A percentile compares a stretch with the other conserved stretches of the same genome.
These are phyloP conservation scores for Exocentrus adspersus DNA, from an alignment of 2,888 invertebrate genomes.

Conservation along the genomic window DNA sequence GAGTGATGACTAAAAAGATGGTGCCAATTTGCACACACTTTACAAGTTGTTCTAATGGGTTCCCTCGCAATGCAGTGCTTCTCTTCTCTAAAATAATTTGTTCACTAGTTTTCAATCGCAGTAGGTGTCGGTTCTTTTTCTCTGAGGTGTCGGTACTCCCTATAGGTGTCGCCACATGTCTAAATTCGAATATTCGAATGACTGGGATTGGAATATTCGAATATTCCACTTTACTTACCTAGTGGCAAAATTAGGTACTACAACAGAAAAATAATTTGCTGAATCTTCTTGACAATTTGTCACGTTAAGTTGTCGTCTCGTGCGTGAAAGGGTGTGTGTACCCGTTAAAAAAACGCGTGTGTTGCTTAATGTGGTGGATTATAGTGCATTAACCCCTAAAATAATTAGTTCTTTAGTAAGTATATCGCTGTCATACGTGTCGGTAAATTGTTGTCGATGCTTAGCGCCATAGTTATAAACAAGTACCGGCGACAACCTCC, in stretches of 20 bases:
- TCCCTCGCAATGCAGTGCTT: too few species aligned
- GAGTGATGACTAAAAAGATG: too few species aligned
- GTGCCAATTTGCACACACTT: too few species aligned
- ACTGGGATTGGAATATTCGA: too few species aligned
- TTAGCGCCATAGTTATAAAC: slow-evolving; percentile 46
- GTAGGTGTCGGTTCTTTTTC: too few species aligned
- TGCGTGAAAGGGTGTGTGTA: slow-evolving; percentile 57
- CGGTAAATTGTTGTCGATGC: slow-evolving; percentile 32
- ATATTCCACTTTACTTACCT: neutral
- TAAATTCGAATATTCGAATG: neutral
- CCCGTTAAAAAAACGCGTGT: slow-evolving; percentile 52
- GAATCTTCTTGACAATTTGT: slow-evolving; percentile 53
- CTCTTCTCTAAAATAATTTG: too few species aligned
- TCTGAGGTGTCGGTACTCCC: neutral
- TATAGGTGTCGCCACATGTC: neutral
- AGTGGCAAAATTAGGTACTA: slow-evolving; percentile 2
- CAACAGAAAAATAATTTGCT: slow-evolving; percentile 38
- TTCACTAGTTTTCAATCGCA: too few species aligned
- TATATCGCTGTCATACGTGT: slow-evolving; percentile 31
- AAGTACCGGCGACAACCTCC: slow-evolving; percentile 45
- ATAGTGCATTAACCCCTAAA: slow-evolving; percentile 46
- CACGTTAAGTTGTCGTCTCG: slow-evolving; percentile 52
- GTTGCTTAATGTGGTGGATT: slow-evolving; percentile 56
- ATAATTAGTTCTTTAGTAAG: slow-evolving; percentile 49
- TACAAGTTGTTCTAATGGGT: too few species aligned